Percentiles rank a stretch among this genome's conserved stretches.
phyloP scores from a whole-genome alignment of 2,888 invertebrate species.

The Dolichomitus sp. region DNA sequence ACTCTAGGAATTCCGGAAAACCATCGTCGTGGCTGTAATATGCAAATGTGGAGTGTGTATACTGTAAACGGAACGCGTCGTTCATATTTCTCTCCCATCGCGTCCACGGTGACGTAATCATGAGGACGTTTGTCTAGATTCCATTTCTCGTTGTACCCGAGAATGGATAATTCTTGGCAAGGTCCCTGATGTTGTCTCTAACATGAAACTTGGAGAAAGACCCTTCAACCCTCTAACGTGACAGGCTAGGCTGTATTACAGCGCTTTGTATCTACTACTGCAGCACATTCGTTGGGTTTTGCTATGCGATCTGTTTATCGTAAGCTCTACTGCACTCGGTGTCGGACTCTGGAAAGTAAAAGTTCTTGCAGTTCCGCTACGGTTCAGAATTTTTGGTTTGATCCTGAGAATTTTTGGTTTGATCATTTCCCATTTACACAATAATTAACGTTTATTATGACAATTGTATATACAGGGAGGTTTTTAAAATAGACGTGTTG shows the following conservation, averaged over 20 bases:
- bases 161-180: constrained; percentile 34
- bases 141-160: constrained; percentile 4
- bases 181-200: constrained; percentile 23
- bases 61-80: constrained; percentile 33
- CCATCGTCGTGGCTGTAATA: constrained; percentile 58
- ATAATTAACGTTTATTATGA: not conserved
- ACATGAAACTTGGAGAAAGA: constrained; percentile 14
- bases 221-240: constrained; percentile 7
- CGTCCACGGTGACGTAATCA: constrained; percentile 42
- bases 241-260: constrained; percentile 11
- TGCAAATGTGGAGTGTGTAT: constrained; percentile 34
- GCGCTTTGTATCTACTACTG: not conserved
- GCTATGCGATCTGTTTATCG: not conserved
- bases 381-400: not conserved
- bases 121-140: constrained; percentile 32
- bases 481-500: too few species aligned
- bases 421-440: not conserved
- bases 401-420: not conserved
- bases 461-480: not conserved
- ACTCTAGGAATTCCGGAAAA: constrained; percentile 46
- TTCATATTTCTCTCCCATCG: constrained; percentile 47
- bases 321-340: not conserved
- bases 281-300: not conserved
- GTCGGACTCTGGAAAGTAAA: not conserved
- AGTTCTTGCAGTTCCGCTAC: not conserved